phyloP scores from a whole-genome alignment of 2,888 invertebrate species.

The Laspeyria flexula region DNA sequence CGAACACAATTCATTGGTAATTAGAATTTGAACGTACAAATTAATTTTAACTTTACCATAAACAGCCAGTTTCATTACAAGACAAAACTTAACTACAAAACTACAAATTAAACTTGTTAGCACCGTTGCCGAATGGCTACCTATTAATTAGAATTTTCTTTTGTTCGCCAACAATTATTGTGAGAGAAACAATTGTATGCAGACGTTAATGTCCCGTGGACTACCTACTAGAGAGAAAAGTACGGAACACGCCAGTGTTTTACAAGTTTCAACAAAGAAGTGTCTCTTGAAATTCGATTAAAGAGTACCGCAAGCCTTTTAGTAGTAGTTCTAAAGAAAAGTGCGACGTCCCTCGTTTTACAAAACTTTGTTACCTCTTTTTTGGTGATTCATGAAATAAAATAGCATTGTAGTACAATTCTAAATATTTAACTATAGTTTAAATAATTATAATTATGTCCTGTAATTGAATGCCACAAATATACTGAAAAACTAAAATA shows the following conservation, averaged over 20 bases:
- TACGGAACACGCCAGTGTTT: conserved; percentile 48
- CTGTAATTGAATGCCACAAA: too few species aligned
- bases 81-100: not conserved
- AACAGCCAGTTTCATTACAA: not conserved
- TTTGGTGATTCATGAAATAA: not conserved
- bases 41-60: not conserved
- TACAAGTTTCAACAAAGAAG: conserved; percentile 61
- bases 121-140: not conserved
- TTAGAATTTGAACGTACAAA: too few species aligned
- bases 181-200: conserved; percentile 1
- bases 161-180: not conserved
- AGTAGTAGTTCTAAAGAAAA: conserved; percentile 51
- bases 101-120: conserved; percentile 2
- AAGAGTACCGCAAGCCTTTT: conserved; percentile 67
- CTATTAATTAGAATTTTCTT: conserved; percentile 5
- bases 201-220: conserved; percentile 9
- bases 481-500: too few species aligned
- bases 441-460: too few species aligned
- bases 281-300: conserved; percentile 69
- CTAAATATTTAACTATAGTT: too few species aligned
- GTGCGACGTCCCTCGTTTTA: conserved; percentile 43
- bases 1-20: too few species aligned
- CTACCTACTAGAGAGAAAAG: conserved; percentile 7
- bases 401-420: not conserved
- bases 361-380: conserved; percentile 42